These are phyloP conservation scores for Pinctada fucata DNA, from an alignment of 2,888 invertebrate genomes.

Conservation along the genomic window DNA sequence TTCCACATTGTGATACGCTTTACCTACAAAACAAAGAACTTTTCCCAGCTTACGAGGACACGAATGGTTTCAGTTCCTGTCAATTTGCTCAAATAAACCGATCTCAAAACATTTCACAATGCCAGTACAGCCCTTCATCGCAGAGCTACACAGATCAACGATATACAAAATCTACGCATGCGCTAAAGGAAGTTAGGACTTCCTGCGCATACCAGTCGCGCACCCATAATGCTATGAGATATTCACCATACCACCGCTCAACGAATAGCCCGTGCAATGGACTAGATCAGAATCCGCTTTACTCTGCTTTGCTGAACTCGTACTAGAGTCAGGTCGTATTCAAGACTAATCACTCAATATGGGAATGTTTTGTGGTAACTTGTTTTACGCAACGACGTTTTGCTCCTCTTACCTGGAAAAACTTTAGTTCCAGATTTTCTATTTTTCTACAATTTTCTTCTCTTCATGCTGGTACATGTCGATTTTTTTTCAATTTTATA, in stretches of 20 bases:
- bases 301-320: too few species aligned
- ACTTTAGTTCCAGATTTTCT: too few species aligned
- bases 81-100: slow-evolving; percentile 20
- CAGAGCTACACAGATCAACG: not conserved
- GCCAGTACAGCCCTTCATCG: slow-evolving; percentile 10
- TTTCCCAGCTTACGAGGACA: not conserved
- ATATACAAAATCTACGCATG: not conserved
- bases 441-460: too few species aligned
- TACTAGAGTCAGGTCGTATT: too few species aligned
- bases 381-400: too few species aligned
- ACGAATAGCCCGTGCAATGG: not conserved
- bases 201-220: slow-evolving; percentile 8
- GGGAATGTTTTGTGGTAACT: too few species aligned
- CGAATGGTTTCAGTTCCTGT: slow-evolving; percentile 9
- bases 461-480: too few species aligned
- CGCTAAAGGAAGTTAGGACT: not conserved
- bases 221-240: not conserved
- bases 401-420: too few species aligned
- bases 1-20: not conserved
- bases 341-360: too few species aligned
- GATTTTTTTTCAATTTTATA: too few species aligned
- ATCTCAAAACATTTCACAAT: not conserved
- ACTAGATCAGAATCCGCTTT: too few species aligned
- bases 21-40: not conserved
- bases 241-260: slow-evolving; percentile 23